Conservation (phyloP, 2,797 vertebrate species). For the Helostoma temminkii region DNA sequence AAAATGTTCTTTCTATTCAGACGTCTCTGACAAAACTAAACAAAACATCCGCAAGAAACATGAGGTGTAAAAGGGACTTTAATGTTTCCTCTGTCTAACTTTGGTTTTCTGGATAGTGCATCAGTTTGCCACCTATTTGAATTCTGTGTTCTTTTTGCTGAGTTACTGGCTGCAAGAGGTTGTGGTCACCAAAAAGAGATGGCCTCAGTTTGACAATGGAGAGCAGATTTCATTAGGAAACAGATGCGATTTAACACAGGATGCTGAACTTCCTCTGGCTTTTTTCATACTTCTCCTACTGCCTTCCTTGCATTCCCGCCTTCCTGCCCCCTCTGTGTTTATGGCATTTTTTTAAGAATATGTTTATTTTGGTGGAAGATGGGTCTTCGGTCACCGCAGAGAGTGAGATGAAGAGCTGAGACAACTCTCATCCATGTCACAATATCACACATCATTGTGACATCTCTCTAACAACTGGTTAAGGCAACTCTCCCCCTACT, state of each 20-base stretch:
- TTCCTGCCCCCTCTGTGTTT: constrained; percentile 34
- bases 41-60: constrained; percentile 2
- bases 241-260: constrained; percentile 80
- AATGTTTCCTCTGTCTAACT: constrained; percentile 22
- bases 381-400: constrained; percentile 10
- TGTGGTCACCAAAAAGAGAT: constrained; percentile 62
- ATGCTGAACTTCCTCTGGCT: constrained; percentile 82
- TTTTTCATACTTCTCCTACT: constrained; percentile 53
- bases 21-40: neutral
- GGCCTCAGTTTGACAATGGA: constrained; percentile 71
- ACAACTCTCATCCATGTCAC: constrained; percentile 5
- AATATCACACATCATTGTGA: neutral
- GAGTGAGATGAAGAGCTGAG: constrained; percentile 19
- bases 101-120: neutral
- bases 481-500: constrained; percentile 3
- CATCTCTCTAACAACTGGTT: constrained; percentile 1
- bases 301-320: constrained; percentile 52
- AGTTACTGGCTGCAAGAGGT: constrained; percentile 25
- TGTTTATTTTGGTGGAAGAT: constrained; percentile 6
- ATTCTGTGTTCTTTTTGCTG: constrained; percentile 11
- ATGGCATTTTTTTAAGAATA: constrained; percentile 28
- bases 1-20: neutral
- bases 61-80: neutral
- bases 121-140: constrained; percentile 8
- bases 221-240: constrained; percentile 80